Evolutionary conservation across 2,888 invertebrate species (phyloP).

Genomic region (Drosophila antonietae): DNA sequence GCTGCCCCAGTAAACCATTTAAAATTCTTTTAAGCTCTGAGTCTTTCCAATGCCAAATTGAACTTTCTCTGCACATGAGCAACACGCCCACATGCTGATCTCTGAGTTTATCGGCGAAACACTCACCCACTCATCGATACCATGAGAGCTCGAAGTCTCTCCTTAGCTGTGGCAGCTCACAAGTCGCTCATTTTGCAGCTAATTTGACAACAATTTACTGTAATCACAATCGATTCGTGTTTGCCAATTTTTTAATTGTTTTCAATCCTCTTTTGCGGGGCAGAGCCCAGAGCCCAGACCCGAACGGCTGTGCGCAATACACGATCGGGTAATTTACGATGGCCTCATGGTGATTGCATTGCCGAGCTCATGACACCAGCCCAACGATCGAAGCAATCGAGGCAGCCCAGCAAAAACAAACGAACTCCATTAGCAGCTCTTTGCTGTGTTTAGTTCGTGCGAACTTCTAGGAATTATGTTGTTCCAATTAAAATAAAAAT

Average conservation of each 20-base stretch:
- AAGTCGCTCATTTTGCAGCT: conserved; percentile 79
- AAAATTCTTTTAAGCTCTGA: conserved; percentile 7
- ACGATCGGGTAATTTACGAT: conserved; percentile 82
- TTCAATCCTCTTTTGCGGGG: conserved; percentile 75
- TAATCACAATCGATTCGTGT: conserved; percentile 83
- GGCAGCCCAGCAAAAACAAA: conserved; percentile 48
- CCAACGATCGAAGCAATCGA: conserved; percentile 18
- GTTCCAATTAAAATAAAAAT: conserved; percentile 84
- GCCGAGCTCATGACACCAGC: conserved; percentile 68
- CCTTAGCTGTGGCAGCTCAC: conserved; percentile 24
- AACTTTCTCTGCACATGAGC: conserved; percentile 64
- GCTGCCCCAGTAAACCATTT: conserved; percentile 41
- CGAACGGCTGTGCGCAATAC: conserved; percentile 54
- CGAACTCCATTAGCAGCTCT: conserved; percentile 77
- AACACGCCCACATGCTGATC: conserved; percentile 37
- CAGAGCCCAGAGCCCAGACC: conserved; percentile 28
- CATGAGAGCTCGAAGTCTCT: background rate
- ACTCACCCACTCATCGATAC: conserved; percentile 2
- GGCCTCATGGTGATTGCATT: conserved; percentile 77
- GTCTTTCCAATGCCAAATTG: conserved; percentile 17
- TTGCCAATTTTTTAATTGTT: conserved; percentile 84
- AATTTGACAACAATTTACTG: conserved; percentile 82
- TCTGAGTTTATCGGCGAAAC: conserved; percentile 33
- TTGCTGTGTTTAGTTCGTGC: conserved; percentile 70
- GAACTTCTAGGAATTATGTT: conserved; percentile 84